Evolutionary conservation across 2,113 vertebrate genomes (phyloP).

Genomic region (Callipepla squamata): DNA sequence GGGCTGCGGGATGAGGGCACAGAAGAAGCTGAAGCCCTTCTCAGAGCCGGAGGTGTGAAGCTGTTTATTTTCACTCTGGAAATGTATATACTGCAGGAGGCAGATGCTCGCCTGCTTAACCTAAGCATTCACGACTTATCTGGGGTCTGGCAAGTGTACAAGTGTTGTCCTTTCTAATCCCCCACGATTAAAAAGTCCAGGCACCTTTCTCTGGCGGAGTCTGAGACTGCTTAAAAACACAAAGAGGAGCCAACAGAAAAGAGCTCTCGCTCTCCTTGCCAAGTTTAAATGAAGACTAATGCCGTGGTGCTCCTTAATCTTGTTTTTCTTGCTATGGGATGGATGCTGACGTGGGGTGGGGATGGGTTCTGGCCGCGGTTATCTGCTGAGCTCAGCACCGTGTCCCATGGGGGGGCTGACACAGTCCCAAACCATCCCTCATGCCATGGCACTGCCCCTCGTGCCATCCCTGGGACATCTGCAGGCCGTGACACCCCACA

Average conservation of each 20-base stretch:
- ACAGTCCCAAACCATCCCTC: neutral
- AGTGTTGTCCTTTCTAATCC: slow-evolving; percentile 72
- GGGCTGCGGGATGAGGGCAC: neutral
- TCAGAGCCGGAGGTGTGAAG: slow-evolving; percentile 73
- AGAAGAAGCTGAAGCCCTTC: slow-evolving; percentile 14
- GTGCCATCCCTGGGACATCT: rapidly evolving
- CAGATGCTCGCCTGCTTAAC: slow-evolving; percentile 67
- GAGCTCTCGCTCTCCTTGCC: slow-evolving; percentile 37
- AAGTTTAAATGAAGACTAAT: slow-evolving; percentile 57
- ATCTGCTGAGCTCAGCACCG: slow-evolving; percentile 38
- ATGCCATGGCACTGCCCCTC: neutral
- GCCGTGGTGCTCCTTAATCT: slow-evolving; percentile 45
- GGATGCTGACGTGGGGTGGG: slow-evolving; percentile 41
- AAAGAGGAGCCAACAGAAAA: slow-evolving; percentile 46
- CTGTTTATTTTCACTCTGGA: slow-evolving; percentile 77
- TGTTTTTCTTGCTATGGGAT: slow-evolving; percentile 55
- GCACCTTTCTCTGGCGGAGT: slow-evolving; percentile 55
- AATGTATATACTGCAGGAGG: slow-evolving; percentile 71
- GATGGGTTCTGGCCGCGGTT: slow-evolving; percentile 4
- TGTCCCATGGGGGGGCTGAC: neutral
- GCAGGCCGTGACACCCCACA: rapidly evolving
- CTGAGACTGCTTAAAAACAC: slow-evolving; percentile 12
- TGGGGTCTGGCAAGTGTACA: slow-evolving; percentile 64
- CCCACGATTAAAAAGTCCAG: slow-evolving; percentile 70
- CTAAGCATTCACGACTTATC: slow-evolving; percentile 68